Evolutionary conservation across 2,888 invertebrate species (phyloP).

Genomic region (Drymonia ruficornis): DNA sequence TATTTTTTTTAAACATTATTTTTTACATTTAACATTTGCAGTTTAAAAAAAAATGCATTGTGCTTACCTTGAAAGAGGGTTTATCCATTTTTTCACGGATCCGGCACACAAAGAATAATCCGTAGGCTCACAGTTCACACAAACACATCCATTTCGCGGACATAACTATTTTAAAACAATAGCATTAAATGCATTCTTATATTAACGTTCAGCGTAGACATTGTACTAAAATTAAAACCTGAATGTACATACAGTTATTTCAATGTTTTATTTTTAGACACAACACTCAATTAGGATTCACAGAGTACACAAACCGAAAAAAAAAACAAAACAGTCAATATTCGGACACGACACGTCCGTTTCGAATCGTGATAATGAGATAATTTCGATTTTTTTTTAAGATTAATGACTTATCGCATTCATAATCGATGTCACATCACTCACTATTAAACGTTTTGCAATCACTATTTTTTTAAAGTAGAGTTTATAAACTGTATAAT

Average conservation of each 20-base stretch:
- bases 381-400: slow-evolving; percentile 3
- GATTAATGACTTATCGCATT: not conserved
- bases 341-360: slow-evolving; percentile 25
- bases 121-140: slow-evolving; percentile 47
- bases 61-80: slow-evolving; percentile 72
- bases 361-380: slow-evolving; percentile 35
- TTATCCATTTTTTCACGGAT: slow-evolving; percentile 72
- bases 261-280: slow-evolving; percentile 56
- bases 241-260: slow-evolving; percentile 44
- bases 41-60: slow-evolving; percentile 12
- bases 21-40: too few species aligned
- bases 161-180: slow-evolving; percentile 51
- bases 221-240: slow-evolving; percentile 62
- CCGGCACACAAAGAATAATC: slow-evolving; percentile 60
- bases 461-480: slow-evolving; percentile 22
- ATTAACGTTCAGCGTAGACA: slow-evolving; percentile 58
- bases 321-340: slow-evolving; percentile 2
- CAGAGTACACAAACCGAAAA: slow-evolving; percentile 9
- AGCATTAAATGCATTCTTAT: slow-evolving; percentile 58
- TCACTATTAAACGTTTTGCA: not conserved
- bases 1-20: slow-evolving; percentile 9
- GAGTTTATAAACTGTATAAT: not conserved
- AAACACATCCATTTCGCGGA: slow-evolving; percentile 45
- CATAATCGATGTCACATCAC: not conserved
- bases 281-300: slow-evolving; percentile 29